Conservation (phyloP, 1,140 invertebrate species). For the Nylanderia fulva region DNA sequence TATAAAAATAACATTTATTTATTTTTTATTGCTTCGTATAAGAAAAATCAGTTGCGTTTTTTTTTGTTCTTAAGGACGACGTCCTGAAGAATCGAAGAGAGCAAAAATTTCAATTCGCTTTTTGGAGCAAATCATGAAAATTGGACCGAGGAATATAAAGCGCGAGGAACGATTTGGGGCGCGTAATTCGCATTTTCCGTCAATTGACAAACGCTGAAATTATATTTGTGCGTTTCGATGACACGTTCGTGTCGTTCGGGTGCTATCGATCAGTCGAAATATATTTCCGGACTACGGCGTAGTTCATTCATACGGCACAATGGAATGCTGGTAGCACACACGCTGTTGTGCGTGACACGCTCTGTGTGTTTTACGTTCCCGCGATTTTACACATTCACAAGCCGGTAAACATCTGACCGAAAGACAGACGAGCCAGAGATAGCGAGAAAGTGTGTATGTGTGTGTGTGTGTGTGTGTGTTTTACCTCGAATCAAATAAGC, state of each 20-base stretch:
- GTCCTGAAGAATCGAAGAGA: no score
- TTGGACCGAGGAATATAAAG: not conserved
- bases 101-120: no score
- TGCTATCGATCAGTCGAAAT: conserved; percentile 68
- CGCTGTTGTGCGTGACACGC: not conserved
- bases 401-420: conserved; percentile 48
- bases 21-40: no score
- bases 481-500: not conserved
- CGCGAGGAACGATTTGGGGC: not conserved
- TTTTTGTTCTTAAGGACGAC: not conserved
- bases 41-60: not conserved
- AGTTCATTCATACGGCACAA: conserved; percentile 70
- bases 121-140: no score
- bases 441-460: not conserved
- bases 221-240: conserved; percentile 35
- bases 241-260: not conserved
- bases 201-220: conserved; percentile 13
- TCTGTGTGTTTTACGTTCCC: conserved; percentile 48
- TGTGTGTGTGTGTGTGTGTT: no score
- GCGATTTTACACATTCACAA: conserved; percentile 45
- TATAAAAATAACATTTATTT: no score
- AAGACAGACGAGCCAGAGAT: conserved; percentile 7
- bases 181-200: conserved; percentile 28
- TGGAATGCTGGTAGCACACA: conserved; percentile 59
- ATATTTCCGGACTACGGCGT: conserved; percentile 62